A percentile compares a stretch with the other conserved stretches of the same genome.
These are phyloP conservation scores for Drosophila ercepeae DNA, from an alignment of 1,140 invertebrate species.

Conservation along the genomic window DNA sequence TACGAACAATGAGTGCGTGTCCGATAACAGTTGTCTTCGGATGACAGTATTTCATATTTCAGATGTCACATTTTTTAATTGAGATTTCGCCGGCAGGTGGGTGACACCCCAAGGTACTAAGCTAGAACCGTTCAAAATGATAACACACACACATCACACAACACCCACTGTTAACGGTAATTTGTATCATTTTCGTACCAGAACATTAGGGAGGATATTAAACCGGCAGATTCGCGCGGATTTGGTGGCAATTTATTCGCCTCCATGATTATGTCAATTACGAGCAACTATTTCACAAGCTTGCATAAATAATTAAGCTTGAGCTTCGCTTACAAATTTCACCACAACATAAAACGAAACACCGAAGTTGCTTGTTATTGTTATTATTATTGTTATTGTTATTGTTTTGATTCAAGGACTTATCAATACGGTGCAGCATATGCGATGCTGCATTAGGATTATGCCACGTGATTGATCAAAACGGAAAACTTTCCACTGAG, in stretches of 20 bases:
- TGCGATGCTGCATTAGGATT: conserved; percentile 14
- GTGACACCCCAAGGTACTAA: conserved; percentile 11
- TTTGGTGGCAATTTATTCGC: conserved; percentile 59
- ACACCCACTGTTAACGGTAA: conserved; percentile 5
- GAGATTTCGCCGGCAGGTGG: conserved; percentile 5
- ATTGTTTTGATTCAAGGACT: background rate
- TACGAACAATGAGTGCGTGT: conserved; percentile 39
- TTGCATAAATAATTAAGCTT: conserved; percentile 6
- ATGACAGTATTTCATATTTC: conserved; percentile 20
- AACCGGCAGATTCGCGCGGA: conserved; percentile 63
- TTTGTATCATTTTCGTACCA: conserved; percentile 46
- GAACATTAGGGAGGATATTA: conserved; percentile 66
- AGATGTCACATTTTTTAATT: background rate
- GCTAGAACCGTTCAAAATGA: conserved; percentile 4
- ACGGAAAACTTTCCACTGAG: conserved; percentile 37
- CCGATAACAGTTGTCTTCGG: conserved; percentile 39
- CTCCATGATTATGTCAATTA: conserved; percentile 44
- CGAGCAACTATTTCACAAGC: conserved; percentile 2
- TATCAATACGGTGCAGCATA: background rate
- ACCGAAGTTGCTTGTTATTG: background rate
- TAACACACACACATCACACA: conserved; percentile 1
- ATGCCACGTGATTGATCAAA: conserved; percentile 4
- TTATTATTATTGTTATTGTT: conserved; percentile 1
- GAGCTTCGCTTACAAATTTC: conserved; percentile 19
- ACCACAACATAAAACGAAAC: conserved; percentile 12